Evolutionary conservation across 37 sponge, comb jelly and placozoan species (phyloP).

Genomic region (Oscarella lobularis): DNA sequence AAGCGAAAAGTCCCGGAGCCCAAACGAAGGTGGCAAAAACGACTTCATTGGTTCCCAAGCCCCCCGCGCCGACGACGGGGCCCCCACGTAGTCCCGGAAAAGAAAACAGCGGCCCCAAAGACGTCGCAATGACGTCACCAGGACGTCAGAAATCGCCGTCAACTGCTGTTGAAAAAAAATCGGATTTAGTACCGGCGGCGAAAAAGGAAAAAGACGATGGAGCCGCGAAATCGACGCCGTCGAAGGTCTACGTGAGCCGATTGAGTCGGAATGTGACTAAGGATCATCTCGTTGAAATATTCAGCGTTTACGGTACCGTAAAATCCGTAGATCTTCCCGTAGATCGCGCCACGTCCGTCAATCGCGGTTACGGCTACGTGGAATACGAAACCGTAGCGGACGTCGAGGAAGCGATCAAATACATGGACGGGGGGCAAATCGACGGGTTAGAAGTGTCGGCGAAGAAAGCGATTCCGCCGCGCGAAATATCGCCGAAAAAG

Average conservation of each 20-base stretch:
- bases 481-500: conserved; percentile 13
- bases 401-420: conserved; percentile 44
- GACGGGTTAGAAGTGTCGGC: conserved; percentile 58
- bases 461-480: conserved; percentile 41
- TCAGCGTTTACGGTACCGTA: conserved; percentile 53
- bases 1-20: neutral
- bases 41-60: too few species aligned
- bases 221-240: conserved; percentile 29
- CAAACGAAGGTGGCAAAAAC: too few species aligned
- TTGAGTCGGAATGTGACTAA: conserved; percentile 69
- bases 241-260: conserved; percentile 48
- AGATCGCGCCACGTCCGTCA: conserved; percentile 41
- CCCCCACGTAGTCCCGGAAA: too few species aligned
- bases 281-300: conserved; percentile 65
- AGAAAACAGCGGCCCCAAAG: too few species aligned
- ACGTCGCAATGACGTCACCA: neutral
- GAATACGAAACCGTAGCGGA: conserved; percentile 42
- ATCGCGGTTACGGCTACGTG: conserved; percentile 65
- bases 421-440: conserved; percentile 70
- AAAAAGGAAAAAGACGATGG: conserved; percentile 8
- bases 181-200: conserved; percentile 6
- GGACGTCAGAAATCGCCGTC: neutral
- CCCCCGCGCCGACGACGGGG: too few species aligned
- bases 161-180: neutral
- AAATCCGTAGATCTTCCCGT: conserved; percentile 53